Percentiles rank a stretch among this genome's conserved stretches.
These are phyloP conservation scores for Xylota segnis DNA, from an alignment of 2,888 invertebrate species.

Conservation along the genomic window DNA sequence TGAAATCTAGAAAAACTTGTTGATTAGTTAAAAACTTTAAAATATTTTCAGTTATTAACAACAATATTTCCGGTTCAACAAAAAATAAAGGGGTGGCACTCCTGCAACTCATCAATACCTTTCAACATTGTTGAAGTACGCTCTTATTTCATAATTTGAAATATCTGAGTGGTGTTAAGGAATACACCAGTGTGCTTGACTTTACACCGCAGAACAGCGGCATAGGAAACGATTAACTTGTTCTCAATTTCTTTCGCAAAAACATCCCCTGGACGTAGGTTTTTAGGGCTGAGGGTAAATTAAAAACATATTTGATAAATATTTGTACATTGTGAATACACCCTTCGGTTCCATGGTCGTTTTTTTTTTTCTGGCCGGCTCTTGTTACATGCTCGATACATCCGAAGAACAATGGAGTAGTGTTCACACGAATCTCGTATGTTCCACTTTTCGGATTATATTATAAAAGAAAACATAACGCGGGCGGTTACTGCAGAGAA, in stretches of 20 bases:
- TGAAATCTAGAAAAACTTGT: no score
- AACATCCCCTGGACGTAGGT: slow-evolving; percentile 34
- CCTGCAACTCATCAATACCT: not conserved
- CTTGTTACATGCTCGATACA: slow-evolving; percentile 69
- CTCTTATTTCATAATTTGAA: slow-evolving; percentile 48
- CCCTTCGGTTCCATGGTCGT: slow-evolving; percentile 33
- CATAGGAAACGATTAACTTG: slow-evolving; percentile 65
- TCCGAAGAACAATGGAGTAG: slow-evolving; percentile 52
- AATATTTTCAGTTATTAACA: no score
- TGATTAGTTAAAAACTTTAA: no score
- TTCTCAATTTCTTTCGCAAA: slow-evolving; percentile 54
- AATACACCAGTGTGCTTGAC: slow-evolving; percentile 61
- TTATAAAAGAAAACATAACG: slow-evolving; percentile 59
- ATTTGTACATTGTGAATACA: slow-evolving; percentile 49
- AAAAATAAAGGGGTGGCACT: not conserved
- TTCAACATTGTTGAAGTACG: not conserved
- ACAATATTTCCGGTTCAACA: not conserved
- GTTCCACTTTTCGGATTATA: slow-evolving; percentile 67
- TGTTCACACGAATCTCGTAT: slow-evolving; percentile 72
- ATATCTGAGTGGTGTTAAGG: slow-evolving; percentile 57
- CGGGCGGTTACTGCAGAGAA: slow-evolving; percentile 53
- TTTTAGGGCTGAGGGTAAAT: slow-evolving; percentile 56
- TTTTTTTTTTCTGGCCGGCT: slow-evolving; percentile 46
- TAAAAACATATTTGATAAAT: slow-evolving; percentile 73
- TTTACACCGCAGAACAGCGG: slow-evolving; percentile 52